phyloP scores from a whole-genome alignment of 1,140 invertebrate species.

The Helicoverpa zea region DNA sequence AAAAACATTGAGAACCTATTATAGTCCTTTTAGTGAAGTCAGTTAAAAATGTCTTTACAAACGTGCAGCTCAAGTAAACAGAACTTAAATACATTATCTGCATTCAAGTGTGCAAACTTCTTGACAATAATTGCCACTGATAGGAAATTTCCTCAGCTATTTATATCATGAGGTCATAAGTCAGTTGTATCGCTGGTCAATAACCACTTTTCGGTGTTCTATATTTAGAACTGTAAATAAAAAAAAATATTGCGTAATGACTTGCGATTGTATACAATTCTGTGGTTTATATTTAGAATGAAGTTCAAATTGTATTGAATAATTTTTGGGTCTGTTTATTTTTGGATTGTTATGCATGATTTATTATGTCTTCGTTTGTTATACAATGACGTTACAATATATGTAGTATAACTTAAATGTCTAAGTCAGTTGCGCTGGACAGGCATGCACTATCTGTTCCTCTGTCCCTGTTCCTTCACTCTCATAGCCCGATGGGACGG shows the following conservation, averaged over 20 bases:
- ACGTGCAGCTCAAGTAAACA: not conserved
- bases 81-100: not conserved
- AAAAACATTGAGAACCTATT: too few relatives aligned
- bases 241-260: constrained; percentile 12
- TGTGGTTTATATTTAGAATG: constrained; percentile 2
- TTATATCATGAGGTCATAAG: constrained; percentile 17
- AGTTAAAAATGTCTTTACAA: not conserved
- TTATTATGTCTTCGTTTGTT: too few relatives aligned
- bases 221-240: not conserved
- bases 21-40: too few relatives aligned
- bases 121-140: constrained; percentile 5
- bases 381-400: too few relatives aligned
- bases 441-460: too few relatives aligned
- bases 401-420: too few relatives aligned
- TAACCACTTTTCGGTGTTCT: not conserved
- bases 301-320: not conserved
- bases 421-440: too few relatives aligned
- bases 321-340: too few relatives aligned
- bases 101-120: not conserved
- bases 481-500: too few relatives aligned
- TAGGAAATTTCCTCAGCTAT: constrained; percentile 26
- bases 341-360: too few relatives aligned
- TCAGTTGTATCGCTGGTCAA: not conserved
- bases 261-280: constrained; percentile 1
- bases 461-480: too few relatives aligned